A percentile compares a stretch with the other conserved stretches of the same genome.
Conservation (phyloP, 2,888 invertebrate genomes). For the Metopia argyrocephala region DNA sequence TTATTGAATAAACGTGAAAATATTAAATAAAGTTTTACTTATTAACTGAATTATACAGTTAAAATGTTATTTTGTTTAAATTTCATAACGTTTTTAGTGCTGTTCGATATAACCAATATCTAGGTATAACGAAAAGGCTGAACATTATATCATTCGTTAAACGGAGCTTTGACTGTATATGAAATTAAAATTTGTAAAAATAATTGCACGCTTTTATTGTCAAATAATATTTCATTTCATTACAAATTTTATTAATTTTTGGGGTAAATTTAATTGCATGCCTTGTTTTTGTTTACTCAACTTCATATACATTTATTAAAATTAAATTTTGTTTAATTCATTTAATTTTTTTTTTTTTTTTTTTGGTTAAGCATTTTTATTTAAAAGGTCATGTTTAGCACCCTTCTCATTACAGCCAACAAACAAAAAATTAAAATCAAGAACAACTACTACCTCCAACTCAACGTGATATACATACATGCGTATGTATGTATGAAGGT, state of each 20-base stretch:
- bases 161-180: too few relatives aligned
- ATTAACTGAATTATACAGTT: too few relatives aligned
- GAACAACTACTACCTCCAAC: neutral
- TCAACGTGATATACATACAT: neutral
- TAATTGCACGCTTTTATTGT: too few relatives aligned
- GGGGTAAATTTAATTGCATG: too few relatives aligned
- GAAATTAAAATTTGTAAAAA: too few relatives aligned
- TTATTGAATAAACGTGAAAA: too few relatives aligned
- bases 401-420: constrained; percentile 19
- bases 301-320: neutral
- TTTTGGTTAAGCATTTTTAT: constrained; percentile 27
- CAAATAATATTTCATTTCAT: neutral
- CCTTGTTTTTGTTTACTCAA: neutral
- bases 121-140: too few relatives aligned
- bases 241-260: neutral
- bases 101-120: too few relatives aligned
- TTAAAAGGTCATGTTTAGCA: constrained; percentile 43
- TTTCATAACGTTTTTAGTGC: too few relatives aligned
- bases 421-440: neutral
- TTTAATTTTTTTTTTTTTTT: neutral
- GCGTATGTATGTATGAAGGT: neutral
- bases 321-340: neutral
- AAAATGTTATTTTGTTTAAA: too few relatives aligned
- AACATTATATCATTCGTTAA: too few relatives aligned
- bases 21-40: neutral